phyloP scores from a whole-genome alignment of 1,140 invertebrate species.

The Ceratosolen fusciceps region DNA sequence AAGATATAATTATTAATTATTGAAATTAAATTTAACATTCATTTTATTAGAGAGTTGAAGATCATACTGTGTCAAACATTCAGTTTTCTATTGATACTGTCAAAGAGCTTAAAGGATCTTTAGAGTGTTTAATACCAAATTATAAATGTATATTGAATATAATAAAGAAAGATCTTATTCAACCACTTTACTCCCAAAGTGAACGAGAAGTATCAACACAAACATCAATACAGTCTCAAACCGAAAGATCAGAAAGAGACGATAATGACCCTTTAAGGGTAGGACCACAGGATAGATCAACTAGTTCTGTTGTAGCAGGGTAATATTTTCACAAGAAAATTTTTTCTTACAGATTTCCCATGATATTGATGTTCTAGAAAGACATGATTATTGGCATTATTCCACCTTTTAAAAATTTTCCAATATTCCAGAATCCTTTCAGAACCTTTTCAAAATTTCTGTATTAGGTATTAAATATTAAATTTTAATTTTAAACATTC shows the following conservation, averaged over 20 bases:
- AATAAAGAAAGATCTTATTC: slow-evolving; percentile 70
- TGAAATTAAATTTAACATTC: slow-evolving; percentile 7
- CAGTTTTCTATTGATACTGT: slow-evolving; percentile 69
- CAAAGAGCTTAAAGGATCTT: slow-evolving; percentile 61
- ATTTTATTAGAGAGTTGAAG: slow-evolving; percentile 64
- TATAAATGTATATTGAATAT: slow-evolving; percentile 65
- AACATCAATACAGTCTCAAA: slow-evolving; percentile 50
- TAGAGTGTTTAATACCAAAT: slow-evolving; percentile 68
- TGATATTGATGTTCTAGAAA: slow-evolving; percentile 51
- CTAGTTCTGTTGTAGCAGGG: slow-evolving; percentile 40
- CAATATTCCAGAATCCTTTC: slow-evolving; percentile 37
- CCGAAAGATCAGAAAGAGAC: slow-evolving; percentile 21
- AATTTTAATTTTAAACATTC: not conserved
- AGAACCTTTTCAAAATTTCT: slow-evolving; percentile 30
- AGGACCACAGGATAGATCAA: slow-evolving; percentile 33
- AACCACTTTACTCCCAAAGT: slow-evolving; percentile 58
- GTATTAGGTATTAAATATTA: slow-evolving; percentile 29
- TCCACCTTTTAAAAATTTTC: slow-evolving; percentile 45
- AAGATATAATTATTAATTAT: slow-evolving; percentile 28
- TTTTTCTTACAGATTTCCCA: slow-evolving; percentile 53
- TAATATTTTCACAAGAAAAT: slow-evolving; percentile 51
- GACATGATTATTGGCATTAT: slow-evolving; percentile 50
- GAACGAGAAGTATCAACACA: slow-evolving; percentile 57
- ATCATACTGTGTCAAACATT: slow-evolving; percentile 65
- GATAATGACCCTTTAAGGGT: slow-evolving; percentile 58